Evolutionary conservation across 2,888 invertebrate genomes (phyloP), one percentile per base, ranked within the genome.

Genomic region (Microdon myrmicae): DNA sequence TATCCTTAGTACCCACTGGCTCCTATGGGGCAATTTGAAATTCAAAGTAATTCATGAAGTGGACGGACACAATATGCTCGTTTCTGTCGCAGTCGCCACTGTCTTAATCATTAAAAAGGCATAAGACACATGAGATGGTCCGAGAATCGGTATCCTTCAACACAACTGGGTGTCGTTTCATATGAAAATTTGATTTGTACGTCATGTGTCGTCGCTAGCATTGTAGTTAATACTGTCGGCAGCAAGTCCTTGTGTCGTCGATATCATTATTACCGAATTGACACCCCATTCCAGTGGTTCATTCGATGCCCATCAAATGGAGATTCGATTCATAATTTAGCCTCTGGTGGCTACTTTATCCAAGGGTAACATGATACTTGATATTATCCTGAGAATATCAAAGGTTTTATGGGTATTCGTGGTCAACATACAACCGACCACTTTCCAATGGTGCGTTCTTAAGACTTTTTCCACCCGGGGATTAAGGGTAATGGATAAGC

Each of bases 281-380:
- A n/a, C 7, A 28, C 9, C 7, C 12, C 28, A 10, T 12, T 12
- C 25, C 37, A 39, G 38, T 26, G 35, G 45, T 17, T 26, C 34
- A 37, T 31, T 35, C 13, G 16, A 12, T 37, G 25, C 38, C 22
- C 43, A 29, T 22, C n/a, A 25, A 22, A 17, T 43, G 23, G 16
- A 28, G n/a, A n/a, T n/a, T 14, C 5, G 39, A 32, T 54, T 48
- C 32, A 48, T 60, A 60, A 60, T 60, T 54, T 41, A 54, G 32
- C 9, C 12, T 43, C 43, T 31, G 28, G 39, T 31, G 41, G 20
- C 17, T 35, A 56, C 39, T 41, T 48, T 23, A 47, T 47, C 5
- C 23, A 38, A 43, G 38, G 25, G n/a, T 39, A 32, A 19, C 34
- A 20, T 13, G n/a, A 39, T 9, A 41, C 34, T 10, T 34, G 7